phyloP scores from a whole-genome alignment of 2,888 invertebrate species.

The Philereme vetulata region DNA sequence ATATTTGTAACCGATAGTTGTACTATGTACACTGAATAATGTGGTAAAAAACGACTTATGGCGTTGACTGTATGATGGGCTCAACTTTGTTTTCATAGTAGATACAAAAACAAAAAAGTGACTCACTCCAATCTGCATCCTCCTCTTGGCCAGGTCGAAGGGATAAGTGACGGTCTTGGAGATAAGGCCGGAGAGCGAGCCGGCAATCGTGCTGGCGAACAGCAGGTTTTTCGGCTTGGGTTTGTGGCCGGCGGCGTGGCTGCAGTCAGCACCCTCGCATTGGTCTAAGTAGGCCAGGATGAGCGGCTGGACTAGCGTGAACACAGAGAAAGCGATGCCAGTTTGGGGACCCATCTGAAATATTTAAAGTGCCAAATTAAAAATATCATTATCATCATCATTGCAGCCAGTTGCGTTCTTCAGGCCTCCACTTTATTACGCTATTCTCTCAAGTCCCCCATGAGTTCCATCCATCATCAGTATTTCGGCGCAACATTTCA shows the following conservation, averaged over 20 bases:
- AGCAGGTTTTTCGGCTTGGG: constrained; percentile 53
- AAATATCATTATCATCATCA: too few relatives aligned
- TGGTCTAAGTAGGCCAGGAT: constrained; percentile 46
- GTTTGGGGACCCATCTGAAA: constrained; percentile 71
- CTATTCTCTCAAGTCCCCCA: too few relatives aligned
- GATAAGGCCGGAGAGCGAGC: constrained; percentile 88
- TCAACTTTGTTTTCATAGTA: too few relatives aligned
- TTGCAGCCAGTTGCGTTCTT: too few relatives aligned
- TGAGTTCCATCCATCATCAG: too few relatives aligned
- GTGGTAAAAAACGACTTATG: too few relatives aligned
- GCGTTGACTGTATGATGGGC: too few relatives aligned
- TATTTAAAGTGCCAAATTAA: background rate
- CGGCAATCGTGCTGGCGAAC: constrained; percentile 80
- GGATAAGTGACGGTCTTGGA: constrained; percentile 94
- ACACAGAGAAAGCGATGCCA: constrained; percentile 67
- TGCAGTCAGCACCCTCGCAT: constrained; percentile 33
- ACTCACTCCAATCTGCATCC: constrained; percentile 91
- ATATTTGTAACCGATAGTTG: too few relatives aligned
- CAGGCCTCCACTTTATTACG: too few relatives aligned
- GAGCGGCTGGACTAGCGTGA: constrained; percentile 56
- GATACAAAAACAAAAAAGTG: background rate
- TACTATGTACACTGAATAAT: too few relatives aligned
- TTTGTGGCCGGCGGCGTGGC: constrained; percentile 30
- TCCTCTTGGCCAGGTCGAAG: constrained; percentile 92
- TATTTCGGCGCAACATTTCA: too few relatives aligned